Evolutionary conservation across 2,888 invertebrate species (phyloP), one percentile per base, ranked within the genome.

Genomic region (Calameuta pallipes): DNA sequence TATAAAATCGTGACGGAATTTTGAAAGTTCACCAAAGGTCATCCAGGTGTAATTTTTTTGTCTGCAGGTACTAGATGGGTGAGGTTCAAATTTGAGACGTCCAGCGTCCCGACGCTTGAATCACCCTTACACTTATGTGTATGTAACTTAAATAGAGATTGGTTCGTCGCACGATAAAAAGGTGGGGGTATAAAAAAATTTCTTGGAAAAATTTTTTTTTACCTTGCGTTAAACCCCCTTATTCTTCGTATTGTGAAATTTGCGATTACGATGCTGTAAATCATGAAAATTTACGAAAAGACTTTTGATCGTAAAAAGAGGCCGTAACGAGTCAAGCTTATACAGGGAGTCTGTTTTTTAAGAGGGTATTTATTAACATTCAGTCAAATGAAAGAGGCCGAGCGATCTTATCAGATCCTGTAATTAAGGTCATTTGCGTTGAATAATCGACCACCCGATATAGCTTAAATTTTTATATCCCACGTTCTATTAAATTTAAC

Each of bases 291-390:
- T 80, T 76, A 80, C 76, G 79, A 35, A 13, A 41, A 56, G 75
- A 69, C 70, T 56, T 34, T 75, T 13, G 78, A 79, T 76, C 76
- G 79, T 81, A 80, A 80, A 56, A 69, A 2, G 56, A 74, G 70
- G 75, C 78, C 74, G 80, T 80, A 78, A 81, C 81, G 81, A 79
- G 77, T 56, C 23, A 56, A 56, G 56, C 23, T 56, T 56, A 56
- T 23, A 23, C 56, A 9, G 56, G 56, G 56, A 23, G 23, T 9
- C 56, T 23, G 23, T 23, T 23, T 23, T 56, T 56, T 56, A 56
- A 56, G 23, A 56, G 23, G 56, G 23, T 56, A 56, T 56, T 56
- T 23, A 23, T 56, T 56, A 56, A 56, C 23, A 15, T 23, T 9
- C 56, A 23, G 9, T 15, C 41, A 41, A 41, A 41, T 9, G 56